Evolutionary conservation across 2,113 vertebrate species (phyloP), one percentile per base, ranked within the genome.

Genomic region (Lipophrys pholis): DNA sequence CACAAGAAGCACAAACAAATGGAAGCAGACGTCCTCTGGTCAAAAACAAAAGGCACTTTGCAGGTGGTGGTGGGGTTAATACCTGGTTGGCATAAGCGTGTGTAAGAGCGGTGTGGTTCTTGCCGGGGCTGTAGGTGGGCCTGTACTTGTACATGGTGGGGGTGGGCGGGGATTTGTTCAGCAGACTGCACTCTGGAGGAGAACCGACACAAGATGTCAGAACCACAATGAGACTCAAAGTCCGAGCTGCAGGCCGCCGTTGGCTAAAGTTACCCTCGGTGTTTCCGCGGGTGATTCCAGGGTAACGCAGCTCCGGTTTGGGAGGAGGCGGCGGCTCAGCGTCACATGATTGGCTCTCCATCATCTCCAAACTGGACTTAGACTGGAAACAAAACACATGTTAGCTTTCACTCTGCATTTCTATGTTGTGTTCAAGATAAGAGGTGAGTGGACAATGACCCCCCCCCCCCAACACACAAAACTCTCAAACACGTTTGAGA

Each of bases 91-190:
- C 93, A 11, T 94, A 94, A 49, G 94, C 93, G 0, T 95, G 92
- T 11, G 93, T 93, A 42, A 94, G 93, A 5, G 92, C 91, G 0
- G 93, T 90, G 81, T 94, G 94, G 88, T 94, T 95, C 88, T 93
- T 93, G 41, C 95, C 95, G 48, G 95, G 96, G 91, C 96, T 98
- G 90, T 97, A 97, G 59, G 94, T 94, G 0, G 97, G 97, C 71
- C 96, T 93, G 87, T 96, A 99, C 87, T 96, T 98, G 93, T 97
- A 99, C 97, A 99, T 98, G 60, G 96, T 98, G 56, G 97, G 97
- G 0, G 97, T 98, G 0, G 96, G 96, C 8, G 97, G 97, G 84
- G 95, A 94, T 90, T 98, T 97, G 82, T 92, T 92, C 56, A 99
- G 83, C 70, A 97, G 89, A 85, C 93, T 90, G 92, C 94, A 95